These are phyloP conservation scores for Entelurus aequoreus DNA, from an alignment of 2,113 vertebrate species.

Conservation along the genomic window DNA sequence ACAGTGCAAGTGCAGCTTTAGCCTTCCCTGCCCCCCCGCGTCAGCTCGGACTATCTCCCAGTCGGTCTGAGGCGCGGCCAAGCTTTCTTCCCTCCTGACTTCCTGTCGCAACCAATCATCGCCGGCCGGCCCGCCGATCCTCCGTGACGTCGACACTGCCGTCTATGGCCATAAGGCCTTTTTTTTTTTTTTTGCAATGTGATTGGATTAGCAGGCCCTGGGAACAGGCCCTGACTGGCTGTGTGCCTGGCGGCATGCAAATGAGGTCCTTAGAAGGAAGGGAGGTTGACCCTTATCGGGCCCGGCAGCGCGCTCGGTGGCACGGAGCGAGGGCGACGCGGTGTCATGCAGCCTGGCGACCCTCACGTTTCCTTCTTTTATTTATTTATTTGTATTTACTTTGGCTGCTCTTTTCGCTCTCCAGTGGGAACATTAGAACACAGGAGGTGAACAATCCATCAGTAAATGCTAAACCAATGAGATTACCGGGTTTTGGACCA, in stretches of 20 bases:
- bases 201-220: constrained; percentile 66
- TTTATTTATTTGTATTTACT: no score
- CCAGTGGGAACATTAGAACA: no score
- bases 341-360: no score
- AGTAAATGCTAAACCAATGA: no score
- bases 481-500: no score
- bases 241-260: constrained; percentile 68
- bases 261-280: constrained; percentile 64
- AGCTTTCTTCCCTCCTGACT: constrained; percentile 60
- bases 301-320: constrained; percentile 59
- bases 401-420: no score
- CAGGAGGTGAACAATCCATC: no score
- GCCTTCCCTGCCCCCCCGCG: constrained; percentile 46
- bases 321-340: no score
- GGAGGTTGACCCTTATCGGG: constrained; percentile 64
- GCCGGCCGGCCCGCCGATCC: constrained; percentile 48
- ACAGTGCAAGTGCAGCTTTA: constrained; percentile 55
- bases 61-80: constrained; percentile 50
- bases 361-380: no score
- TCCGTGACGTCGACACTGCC: constrained; percentile 65
- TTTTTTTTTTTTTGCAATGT: constrained; percentile 51
- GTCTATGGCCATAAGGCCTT: constrained; percentile 61
- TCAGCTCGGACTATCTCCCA: constrained; percentile 52
- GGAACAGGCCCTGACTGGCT: constrained; percentile 66
- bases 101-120: constrained; percentile 61